Base-by-base conservation (phyloP, 64 coral and sea anemone genomes). In the Anthopleura sola region DNA sequence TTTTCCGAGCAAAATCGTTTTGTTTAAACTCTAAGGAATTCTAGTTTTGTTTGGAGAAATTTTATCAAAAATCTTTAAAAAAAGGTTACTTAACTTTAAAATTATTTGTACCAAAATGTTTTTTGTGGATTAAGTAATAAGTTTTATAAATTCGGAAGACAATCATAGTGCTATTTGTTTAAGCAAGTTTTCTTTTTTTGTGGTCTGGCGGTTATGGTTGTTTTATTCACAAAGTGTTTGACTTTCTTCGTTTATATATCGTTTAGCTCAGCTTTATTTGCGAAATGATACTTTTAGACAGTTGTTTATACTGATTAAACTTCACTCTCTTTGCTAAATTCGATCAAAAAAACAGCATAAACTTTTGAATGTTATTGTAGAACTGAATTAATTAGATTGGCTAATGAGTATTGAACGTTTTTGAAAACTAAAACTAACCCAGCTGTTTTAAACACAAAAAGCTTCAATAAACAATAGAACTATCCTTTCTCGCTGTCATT, bases 401-500 rank as follows among this genome's bases (percentile, higher is more conserved):
- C 29, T 71, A 71, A 71, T 34, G 66, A 69, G 29, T 71, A 15
- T 71, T 71, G 66, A 71, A 71, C 24, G n/a, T 71, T 71, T 32
- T 71, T 34, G 29, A 71, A 71, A 71, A 71, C 9, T 71, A 71
- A 71, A 71, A 71, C 66, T 34, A 71, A 15, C 66, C 66, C 66
- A 71, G 66, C 66, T 71, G 66, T 34, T 28, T 15, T 14, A 17
- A 71, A 32, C 28, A 71, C 13, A 34, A 71, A 71, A 36, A 71
- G 66, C 13, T 11, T 34, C 28, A 28, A 34, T 34, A 31, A 71
- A 71, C 66, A 71, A 71, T n/a, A 71, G 66, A 34, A 28, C 26
- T 12, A 71, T 71, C n/a, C 23, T 32, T 29, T 34, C 66, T 71
- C 13, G 29, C 66, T 71, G 66, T 66, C 60, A 66, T 71, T n/a